Evolutionary conservation across 1,140 invertebrate genomes (phyloP).

Genomic region (Magallana ariakensis): DNA sequence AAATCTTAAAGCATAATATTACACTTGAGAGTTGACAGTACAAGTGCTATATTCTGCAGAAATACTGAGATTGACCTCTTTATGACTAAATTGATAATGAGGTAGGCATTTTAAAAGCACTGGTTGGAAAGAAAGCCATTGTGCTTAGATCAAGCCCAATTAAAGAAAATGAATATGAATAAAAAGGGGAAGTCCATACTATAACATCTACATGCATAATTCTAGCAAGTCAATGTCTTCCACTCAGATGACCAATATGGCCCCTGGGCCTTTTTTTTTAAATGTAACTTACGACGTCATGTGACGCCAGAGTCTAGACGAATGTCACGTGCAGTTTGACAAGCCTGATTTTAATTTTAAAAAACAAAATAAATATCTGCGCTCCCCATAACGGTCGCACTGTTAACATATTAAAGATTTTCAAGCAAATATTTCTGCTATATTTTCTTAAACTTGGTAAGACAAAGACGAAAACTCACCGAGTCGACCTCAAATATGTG

Average conservation of each 20-base stretch:
- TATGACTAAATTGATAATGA: slow-evolving; percentile 3
- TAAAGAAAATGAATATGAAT: background rate
- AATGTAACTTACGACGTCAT: no score
- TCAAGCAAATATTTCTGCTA: no score
- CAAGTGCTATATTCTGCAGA: background rate
- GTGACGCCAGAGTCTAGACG: no score
- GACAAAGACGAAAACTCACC: no score
- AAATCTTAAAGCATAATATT: background rate
- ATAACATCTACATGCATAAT: background rate
- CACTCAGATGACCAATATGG: background rate
- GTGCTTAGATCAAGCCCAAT: background rate
- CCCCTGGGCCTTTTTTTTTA: no score
- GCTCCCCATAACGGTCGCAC: no score
- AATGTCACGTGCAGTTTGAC: no score
- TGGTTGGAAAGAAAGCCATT: background rate
- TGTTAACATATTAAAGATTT: no score
- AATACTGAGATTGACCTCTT: background rate
- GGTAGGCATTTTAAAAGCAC: background rate
- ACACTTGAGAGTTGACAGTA: background rate
- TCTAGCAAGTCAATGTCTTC: background rate
- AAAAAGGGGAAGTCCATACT: background rate
- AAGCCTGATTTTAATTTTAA: no score
- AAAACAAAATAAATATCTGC: no score
- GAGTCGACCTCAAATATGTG: no score
- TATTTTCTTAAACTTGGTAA: no score